phyloP scores from a whole-genome alignment of 2,797 vertebrate genomes.

The Sebastes reedi region DNA sequence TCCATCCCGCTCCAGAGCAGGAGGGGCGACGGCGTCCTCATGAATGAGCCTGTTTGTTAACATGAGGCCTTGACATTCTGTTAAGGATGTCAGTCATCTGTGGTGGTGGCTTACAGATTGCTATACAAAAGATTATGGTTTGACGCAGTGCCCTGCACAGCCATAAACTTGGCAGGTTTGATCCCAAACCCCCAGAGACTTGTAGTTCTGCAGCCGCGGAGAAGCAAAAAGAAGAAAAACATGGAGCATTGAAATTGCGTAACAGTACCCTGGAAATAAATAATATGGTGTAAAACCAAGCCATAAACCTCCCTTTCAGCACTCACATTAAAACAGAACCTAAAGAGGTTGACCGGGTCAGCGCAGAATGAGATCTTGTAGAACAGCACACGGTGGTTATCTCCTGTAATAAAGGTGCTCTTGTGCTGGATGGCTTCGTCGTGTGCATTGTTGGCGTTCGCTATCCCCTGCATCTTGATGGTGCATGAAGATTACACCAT shows the following conservation, averaged over 20 bases:
- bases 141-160: constrained; percentile 37
- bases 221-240: constrained; percentile 25
- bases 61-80: constrained; percentile 66
- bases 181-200: constrained; percentile 4
- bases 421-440: constrained; percentile 57
- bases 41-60: constrained; percentile 80
- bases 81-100: constrained; percentile 66
- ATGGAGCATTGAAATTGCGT: constrained; percentile 33
- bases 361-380: constrained; percentile 58
- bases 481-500: constrained; percentile 71
- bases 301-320: constrained; percentile 57
- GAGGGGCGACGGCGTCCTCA: constrained; percentile 29
- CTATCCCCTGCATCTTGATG: constrained; percentile 74
- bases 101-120: constrained; percentile 38
- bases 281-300: constrained; percentile 49
- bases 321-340: constrained; percentile 41
- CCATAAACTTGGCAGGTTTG: constrained; percentile 49
- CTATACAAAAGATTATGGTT: constrained; percentile 61
- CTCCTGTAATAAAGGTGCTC: constrained; percentile 67
- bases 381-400: constrained; percentile 67
- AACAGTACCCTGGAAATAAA: constrained; percentile 40
- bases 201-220: constrained; percentile 1
- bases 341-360: constrained; percentile 69
- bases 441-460: constrained; percentile 71
- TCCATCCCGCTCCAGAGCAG: constrained; percentile 51